These are phyloP conservation scores for Platypus cylindrus DNA, from an alignment of 2,888 invertebrate species.

Conservation along the genomic window DNA sequence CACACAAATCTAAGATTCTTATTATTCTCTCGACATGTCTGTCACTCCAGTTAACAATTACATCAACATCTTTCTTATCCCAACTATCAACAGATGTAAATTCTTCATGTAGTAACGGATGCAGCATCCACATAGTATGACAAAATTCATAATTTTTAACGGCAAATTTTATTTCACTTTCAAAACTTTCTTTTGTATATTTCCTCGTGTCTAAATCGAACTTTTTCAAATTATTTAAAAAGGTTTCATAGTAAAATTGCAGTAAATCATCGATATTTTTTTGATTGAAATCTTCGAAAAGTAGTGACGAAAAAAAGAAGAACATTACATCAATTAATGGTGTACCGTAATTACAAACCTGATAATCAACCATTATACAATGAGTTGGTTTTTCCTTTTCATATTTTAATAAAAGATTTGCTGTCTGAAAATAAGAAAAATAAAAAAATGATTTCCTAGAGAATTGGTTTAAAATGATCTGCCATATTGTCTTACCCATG, in stretches of 20 bases:
- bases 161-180: slow-evolving; percentile 8
- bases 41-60: slow-evolving; percentile 1
- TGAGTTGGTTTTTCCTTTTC: slow-evolving; percentile 23
- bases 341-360: slow-evolving; percentile 38
- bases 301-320: slow-evolving; percentile 10
- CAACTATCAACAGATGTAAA: slow-evolving; percentile 6
- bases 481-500: slow-evolving; percentile 8
- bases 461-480: neutral
- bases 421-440: slow-evolving; percentile 31
- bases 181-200: slow-evolving; percentile 6
- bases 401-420: slow-evolving; percentile 42
- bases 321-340: slow-evolving; percentile 21
- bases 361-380: slow-evolving; percentile 42
- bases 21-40: slow-evolving; percentile 6
- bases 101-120: slow-evolving; percentile 8
- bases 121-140: slow-evolving; percentile 11
- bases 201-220: slow-evolving; percentile 5
- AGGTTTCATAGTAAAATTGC: slow-evolving; percentile 9
- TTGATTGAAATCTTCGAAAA: slow-evolving; percentile 2
- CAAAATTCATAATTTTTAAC: slow-evolving; percentile 8
- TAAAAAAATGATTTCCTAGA: neutral
- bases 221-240: slow-evolving; percentile 5
- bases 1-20: slow-evolving; percentile 5
- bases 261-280: slow-evolving; percentile 8
- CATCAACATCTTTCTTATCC: neutral